Evolutionary conservation across 2,797 vertebrate species (phyloP).

Genomic region (Poeciliopsis infans): DNA sequence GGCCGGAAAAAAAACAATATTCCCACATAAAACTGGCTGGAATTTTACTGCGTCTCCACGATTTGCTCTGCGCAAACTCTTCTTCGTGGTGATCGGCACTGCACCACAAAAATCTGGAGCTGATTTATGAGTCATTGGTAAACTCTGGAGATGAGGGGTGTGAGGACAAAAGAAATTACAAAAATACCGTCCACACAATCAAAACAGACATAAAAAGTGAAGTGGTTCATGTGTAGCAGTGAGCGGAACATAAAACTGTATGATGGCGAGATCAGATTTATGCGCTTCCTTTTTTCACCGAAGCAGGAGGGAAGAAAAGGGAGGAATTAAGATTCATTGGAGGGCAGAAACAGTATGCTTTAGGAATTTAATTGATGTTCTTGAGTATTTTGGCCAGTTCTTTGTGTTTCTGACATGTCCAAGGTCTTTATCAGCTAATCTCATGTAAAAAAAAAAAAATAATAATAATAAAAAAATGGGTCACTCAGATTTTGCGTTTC

Average conservation of each 20-base stretch:
- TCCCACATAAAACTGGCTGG: constrained; percentile 12
- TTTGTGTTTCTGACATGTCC: constrained; percentile 8
- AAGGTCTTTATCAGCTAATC: constrained; percentile 14
- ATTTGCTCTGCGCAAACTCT: constrained; percentile 39
- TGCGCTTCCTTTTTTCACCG: constrained; percentile 14
- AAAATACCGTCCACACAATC: constrained; percentile 48
- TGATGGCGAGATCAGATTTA: constrained; percentile 20
- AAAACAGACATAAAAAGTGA: constrained; percentile 48
- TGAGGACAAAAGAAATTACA: constrained; percentile 53
- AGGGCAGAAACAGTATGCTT: constrained; percentile 19
- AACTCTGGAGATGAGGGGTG: constrained; percentile 44
- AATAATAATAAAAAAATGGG: constrained; percentile 10
- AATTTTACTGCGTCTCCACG: constrained; percentile 17
- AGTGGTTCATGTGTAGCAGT: constrained; percentile 35
- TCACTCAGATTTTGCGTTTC: constrained; percentile 94
- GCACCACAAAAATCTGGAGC: constrained; percentile 66
- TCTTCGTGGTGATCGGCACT: constrained; percentile 47
- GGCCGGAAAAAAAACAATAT: not conserved
- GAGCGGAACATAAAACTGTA: constrained; percentile 31
- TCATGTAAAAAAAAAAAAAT: not conserved
- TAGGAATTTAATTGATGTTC: constrained; percentile 21
- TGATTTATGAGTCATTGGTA: constrained; percentile 59
- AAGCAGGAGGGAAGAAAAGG: constrained; percentile 13
- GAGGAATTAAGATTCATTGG: not conserved
- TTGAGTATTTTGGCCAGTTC: constrained; percentile 8